These are phyloP conservation scores for Colinus virginianus DNA, from an alignment of 2,113 vertebrate species.

Conservation along the genomic window DNA sequence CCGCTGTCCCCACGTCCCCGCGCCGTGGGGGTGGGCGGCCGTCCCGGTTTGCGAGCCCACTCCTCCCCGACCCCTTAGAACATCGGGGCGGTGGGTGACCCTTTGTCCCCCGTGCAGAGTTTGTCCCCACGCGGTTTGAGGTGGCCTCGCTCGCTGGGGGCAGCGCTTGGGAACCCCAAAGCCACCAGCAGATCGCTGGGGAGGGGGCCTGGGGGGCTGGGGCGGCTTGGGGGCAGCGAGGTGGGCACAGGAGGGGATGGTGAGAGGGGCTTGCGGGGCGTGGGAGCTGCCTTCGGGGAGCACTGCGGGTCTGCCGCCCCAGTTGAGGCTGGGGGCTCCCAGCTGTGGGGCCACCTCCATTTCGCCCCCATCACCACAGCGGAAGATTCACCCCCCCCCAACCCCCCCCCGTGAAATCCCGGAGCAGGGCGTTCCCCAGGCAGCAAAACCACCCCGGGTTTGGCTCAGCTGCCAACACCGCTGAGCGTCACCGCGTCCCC, in stretches of 20 bases:
- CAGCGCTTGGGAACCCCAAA: rapidly evolving
- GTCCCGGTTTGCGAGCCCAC: not conserved
- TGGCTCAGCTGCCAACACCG: not conserved
- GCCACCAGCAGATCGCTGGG: not conserved
- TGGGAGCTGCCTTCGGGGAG: not conserved
- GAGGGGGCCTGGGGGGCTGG: not conserved
- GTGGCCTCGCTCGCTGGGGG: not conserved
- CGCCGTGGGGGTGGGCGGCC: not conserved
- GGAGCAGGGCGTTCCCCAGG: not conserved
- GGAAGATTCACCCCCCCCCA: not conserved
- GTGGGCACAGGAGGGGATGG: not conserved
- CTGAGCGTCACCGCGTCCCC: not conserved
- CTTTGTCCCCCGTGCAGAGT: not conserved
- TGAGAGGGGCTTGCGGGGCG: not conserved
- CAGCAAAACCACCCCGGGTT: not conserved
- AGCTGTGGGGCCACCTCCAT: not conserved
- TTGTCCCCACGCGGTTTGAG: rapidly evolving
- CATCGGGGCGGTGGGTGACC: not conserved
- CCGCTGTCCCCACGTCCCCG: not conserved
- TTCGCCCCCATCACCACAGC: not conserved
- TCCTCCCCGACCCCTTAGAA: too few species aligned
- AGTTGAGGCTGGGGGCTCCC: rapidly evolving
- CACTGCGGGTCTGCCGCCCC: rapidly evolving
- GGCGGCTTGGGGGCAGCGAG: not conserved
- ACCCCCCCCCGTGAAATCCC: not conserved